Evolutionary conservation across 2,113 vertebrate species (phyloP).

Genomic region (Isichthys henryi): DNA sequence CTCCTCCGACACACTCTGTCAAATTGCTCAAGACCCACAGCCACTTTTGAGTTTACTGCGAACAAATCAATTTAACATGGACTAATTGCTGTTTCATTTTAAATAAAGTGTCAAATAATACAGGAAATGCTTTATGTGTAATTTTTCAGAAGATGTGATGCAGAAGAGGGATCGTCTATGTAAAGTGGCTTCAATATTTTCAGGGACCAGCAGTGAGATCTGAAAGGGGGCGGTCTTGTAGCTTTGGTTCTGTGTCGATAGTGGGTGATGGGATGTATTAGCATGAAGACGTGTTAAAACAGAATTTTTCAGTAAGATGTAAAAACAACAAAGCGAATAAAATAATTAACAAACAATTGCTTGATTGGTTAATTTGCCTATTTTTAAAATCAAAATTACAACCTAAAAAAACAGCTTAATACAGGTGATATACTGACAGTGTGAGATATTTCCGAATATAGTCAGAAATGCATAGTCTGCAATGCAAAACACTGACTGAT

Average conservation of each 20-base stretch:
- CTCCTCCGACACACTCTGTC: not conserved
- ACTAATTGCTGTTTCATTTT: conserved; percentile 20
- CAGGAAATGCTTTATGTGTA: not conserved
- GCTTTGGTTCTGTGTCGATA: conserved; percentile 13
- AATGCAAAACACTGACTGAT: not conserved
- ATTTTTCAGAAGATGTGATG: not conserved
- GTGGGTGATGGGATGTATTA: conserved; percentile 23
- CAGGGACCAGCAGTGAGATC: conserved; percentile 19
- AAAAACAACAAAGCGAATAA: not conserved
- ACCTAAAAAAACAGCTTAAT: not conserved
- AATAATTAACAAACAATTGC: not conserved
- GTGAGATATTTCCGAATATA: not conserved
- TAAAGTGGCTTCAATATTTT: conserved; percentile 31
- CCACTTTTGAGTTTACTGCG: not conserved
- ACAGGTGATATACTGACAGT: not conserved
- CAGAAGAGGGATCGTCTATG: conserved; percentile 26
- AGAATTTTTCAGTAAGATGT: conserved; percentile 37
- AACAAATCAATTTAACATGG: conserved; percentile 20
- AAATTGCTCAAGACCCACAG: not conserved
- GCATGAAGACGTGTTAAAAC: conserved; percentile 29
- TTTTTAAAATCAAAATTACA: not conserved
- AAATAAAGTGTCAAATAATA: not conserved
- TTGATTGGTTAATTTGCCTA: not conserved
- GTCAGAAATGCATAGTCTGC: not conserved
- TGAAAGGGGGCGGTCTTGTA: conserved; percentile 35